Evolutionary conservation across 1,140 invertebrate genomes (phyloP), one percentile per base, ranked within the genome.

Genomic region (Dendroctonus ponderosae): DNA sequence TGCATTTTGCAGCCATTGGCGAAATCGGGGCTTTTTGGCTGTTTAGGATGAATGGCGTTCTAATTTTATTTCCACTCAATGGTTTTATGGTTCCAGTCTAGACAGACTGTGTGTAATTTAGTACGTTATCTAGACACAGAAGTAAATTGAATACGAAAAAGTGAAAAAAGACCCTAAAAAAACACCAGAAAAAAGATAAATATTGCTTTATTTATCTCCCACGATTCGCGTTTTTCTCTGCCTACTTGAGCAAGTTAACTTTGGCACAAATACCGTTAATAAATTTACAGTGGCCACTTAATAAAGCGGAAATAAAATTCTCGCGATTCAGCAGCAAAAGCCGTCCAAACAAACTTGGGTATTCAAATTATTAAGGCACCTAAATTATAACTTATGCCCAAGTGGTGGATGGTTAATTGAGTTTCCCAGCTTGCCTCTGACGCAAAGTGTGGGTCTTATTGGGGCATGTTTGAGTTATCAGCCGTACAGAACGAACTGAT

Each of bases 311-410:
- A 56, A 56, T 56, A 56, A 56, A 56, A 56, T 40, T 56, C 11
- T 11, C 53, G 39, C 26, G 37, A 56, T 56, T 40, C 53, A 26
- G 26, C 53, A 41, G 53, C 53, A 7, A 41, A 39, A 41, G 37
- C 39, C 26, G 41, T 56, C 41, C 53, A 56, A 56, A 56, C 39
- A 56, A 58, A 44, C 14, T 58, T 44, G 14, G 56, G 40, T 42
- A 37, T 58, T 43, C 41, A 58, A 58, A 58, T 58, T 58, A 58
- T 58, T 58, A 60, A 48, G 41, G 58, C 9, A 39, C 49, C 58
- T 60, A 60, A 60, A 60, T 60, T 60, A 48, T 49, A 60, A 60
- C 58, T 60, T 60, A 11, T 38, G 58, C 58, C 58, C 58, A 60
- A 60, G 58, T 60, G 58, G 58, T 60, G 37, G 58, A 49, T 60